Evolutionary conservation across 2,888 invertebrate species (phyloP).

Genomic region (Bombylius discolor): DNA sequence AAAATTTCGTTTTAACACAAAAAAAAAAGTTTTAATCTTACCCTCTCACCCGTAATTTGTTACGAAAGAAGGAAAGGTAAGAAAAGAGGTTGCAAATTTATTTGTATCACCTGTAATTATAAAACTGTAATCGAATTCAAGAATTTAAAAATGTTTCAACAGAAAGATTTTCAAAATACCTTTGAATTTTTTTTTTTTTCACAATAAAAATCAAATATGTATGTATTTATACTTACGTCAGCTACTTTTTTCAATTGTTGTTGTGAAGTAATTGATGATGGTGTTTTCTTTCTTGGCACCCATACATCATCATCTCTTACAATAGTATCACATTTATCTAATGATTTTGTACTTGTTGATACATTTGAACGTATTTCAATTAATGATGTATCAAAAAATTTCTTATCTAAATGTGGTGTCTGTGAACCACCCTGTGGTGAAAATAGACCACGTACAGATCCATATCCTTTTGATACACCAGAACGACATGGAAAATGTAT

Average conservation of each 20-base stretch:
- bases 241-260: neutral
- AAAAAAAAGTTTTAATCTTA: no score
- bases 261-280: neutral
- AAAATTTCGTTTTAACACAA: no score
- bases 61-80: no score
- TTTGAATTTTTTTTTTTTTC: no score
- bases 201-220: neutral
- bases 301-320: constrained; percentile 15
- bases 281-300: constrained; percentile 13
- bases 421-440: constrained; percentile 20
- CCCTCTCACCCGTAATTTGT: no score
- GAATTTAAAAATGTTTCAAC: no score
- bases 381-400: constrained; percentile 69
- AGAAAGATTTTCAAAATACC: no score
- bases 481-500: constrained; percentile 55
- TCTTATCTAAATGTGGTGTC: constrained; percentile 58
- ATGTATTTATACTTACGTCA: constrained; percentile 1
- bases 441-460: constrained; percentile 50
- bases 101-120: no score
- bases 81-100: no score
- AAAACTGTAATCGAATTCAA: no score
- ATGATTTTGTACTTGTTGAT: constrained; percentile 23
- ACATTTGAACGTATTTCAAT: constrained; percentile 54
- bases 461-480: constrained; percentile 36
- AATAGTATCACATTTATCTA: constrained; percentile 19